These are phyloP conservation scores for Amphipoea lucens DNA, from an alignment of 2,888 invertebrate species.

Conservation along the genomic window DNA sequence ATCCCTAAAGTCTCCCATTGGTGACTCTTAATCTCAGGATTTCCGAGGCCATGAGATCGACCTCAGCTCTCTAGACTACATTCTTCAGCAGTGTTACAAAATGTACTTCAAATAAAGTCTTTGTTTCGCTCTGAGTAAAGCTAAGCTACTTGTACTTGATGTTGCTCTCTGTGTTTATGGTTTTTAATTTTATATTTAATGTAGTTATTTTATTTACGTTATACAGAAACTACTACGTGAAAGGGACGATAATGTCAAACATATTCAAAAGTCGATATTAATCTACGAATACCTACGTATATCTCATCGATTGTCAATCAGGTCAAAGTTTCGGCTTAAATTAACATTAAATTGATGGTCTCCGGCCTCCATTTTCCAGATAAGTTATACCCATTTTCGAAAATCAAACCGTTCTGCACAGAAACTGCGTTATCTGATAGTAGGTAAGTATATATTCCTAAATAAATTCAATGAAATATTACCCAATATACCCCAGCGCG, in stretches of 20 bases:
- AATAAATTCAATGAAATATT: background rate
- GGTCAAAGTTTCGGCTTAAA: background rate
- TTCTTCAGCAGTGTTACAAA: slow-evolving; percentile 39
- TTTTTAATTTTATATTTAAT: slow-evolving; percentile 5
- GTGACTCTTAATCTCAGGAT: slow-evolving; percentile 37
- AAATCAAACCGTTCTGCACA: background rate
- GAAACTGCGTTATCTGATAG: background rate
- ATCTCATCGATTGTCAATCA: background rate
- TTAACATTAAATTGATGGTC: background rate
- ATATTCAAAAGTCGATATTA: background rate
- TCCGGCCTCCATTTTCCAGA: background rate
- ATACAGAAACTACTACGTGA: background rate
- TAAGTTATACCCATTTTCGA: background rate
- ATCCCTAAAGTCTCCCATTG: slow-evolving; percentile 21
- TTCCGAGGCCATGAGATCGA: slow-evolving; percentile 27
- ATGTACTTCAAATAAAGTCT: slow-evolving; percentile 36
- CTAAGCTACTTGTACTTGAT: slow-evolving; percentile 8
- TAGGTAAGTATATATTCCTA: background rate
- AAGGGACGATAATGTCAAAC: background rate
- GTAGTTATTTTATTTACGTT: background rate
- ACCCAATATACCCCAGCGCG: background rate
- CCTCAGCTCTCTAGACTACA: slow-evolving; percentile 29
- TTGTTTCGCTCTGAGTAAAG: slow-evolving; percentile 27
- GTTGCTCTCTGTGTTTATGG: background rate
- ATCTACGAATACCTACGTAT: background rate